Base-by-base conservation (phyloP, 2,113 vertebrate genomes). In the Drymodes brunneopygia region DNA sequence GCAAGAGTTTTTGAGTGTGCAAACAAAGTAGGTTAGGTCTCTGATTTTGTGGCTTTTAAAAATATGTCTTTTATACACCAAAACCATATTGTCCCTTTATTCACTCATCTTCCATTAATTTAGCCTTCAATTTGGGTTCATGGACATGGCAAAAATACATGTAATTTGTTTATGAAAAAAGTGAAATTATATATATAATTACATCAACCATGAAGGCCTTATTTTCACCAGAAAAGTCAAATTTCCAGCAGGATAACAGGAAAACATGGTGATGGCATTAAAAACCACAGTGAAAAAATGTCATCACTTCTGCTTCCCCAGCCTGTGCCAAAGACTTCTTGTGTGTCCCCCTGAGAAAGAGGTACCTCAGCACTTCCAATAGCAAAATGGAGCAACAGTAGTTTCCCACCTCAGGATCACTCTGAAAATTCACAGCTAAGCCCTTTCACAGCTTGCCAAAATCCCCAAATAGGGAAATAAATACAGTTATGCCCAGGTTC, bases 1-100 rank as follows among this genome's bases (percentile, higher is more conserved):
- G 40, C 81, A 56, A 75, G 66, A 77, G 40, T 31, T 94, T 94
- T 82, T 57, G 66, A 51, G 73, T 88, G 45, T 67, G 38, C 67
- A 88, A 82, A 62, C 19, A 58, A 78, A 90, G 69, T 21, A 38
- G 42, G 48, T 78, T 56, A 90, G 10, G 27, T 38, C 6, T 83
- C 18, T 83, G 38, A 36, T 64, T 93, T 95, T 83, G 56, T 77
- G 79, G 69, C 31, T 96, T 96, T 90, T 93, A 96, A 93, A 97
- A 93, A 92, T 95, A 92, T 45, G 74, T 81, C 83, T 95, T 93
- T 94, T 75, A 88, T 88, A 82, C 50, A 88, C 53, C n/a, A 90
- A 94, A 97, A 75, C 50, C 35, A 48, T 58, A 71, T 28, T 48
- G 22, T 61, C 33, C 35, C 27, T 51, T 14, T 48, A 42, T 65